Percentiles rank a stretch among this genome's conserved stretches.
Conservation (phyloP, 35 echinoderm and acorn worm species). For the Holothuria glaberrima region DNA sequence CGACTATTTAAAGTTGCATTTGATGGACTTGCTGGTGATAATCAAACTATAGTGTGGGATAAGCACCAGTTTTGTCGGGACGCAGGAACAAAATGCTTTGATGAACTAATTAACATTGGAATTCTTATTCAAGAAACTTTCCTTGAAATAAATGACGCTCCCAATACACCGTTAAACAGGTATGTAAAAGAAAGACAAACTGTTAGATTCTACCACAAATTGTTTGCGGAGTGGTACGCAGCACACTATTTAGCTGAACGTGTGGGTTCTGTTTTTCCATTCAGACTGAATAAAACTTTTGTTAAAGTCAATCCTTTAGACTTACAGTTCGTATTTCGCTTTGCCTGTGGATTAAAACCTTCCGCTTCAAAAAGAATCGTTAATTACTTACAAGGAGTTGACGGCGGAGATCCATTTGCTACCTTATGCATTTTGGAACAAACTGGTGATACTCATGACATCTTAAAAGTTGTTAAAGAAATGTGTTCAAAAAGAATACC, state of each 20-base stretch:
- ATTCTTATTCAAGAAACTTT: not conserved
- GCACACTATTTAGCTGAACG: not conserved
- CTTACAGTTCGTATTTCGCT: not conserved
- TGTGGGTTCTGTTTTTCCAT: not conserved
- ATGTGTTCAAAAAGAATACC: not conserved
- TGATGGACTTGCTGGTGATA: no score
- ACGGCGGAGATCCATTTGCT: not conserved
- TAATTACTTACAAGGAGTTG: not conserved
- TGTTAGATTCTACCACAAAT: not conserved
- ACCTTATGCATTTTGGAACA: not conserved
- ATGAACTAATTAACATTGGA: not conserved
- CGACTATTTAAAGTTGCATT: no score
- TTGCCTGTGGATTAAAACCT: not conserved
- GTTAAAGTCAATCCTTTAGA: conserved; percentile 9
- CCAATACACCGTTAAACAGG: no score
- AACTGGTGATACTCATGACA: not conserved
- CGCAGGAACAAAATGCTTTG: not conserved
- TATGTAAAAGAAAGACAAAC: not conserved
- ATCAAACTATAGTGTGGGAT: not conserved
- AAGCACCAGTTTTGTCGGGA: not conserved
- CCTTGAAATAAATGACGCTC: not conserved
- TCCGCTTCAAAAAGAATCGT: not conserved
- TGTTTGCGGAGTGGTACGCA: conserved; percentile 12
- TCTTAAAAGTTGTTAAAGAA: not conserved
- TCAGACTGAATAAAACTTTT: not conserved